phyloP scores from a whole-genome alignment of 1,140 invertebrate species.

The Bombus pascuorum region DNA sequence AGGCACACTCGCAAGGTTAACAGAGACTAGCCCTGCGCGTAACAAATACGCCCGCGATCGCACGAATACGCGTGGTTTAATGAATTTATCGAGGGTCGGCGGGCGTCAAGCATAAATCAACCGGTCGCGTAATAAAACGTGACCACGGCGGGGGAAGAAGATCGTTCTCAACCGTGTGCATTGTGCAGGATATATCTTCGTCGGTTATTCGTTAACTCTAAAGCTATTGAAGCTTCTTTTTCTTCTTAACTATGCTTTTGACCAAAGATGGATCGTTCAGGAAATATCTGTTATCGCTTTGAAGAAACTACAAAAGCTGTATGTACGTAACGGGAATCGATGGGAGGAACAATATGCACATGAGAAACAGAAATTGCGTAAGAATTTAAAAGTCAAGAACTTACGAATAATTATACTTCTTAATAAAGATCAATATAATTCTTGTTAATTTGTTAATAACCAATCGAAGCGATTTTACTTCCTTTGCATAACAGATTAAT shows the following conservation, averaged over 20 bases:
- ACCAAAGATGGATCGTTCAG: too few relatives aligned
- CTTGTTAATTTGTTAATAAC: too few relatives aligned
- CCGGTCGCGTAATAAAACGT: neutral
- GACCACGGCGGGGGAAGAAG: neutral
- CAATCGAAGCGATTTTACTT: too few relatives aligned
- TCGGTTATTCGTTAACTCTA: neutral
- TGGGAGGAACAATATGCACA: too few relatives aligned
- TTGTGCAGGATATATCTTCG: neutral
- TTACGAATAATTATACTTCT: neutral
- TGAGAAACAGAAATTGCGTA: too few relatives aligned
- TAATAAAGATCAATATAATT: neutral
- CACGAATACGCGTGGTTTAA: slow-evolving; percentile 63
- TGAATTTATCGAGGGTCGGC: slow-evolving; percentile 62
- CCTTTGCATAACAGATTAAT: too few relatives aligned
- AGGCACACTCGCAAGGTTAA: slow-evolving; percentile 9
- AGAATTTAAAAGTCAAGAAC: neutral
- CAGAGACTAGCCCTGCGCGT: neutral
- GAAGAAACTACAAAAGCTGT: too few relatives aligned
- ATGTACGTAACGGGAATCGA: too few relatives aligned
- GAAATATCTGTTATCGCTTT: too few relatives aligned
- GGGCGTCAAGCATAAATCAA: slow-evolving; percentile 23
- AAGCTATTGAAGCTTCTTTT: neutral
- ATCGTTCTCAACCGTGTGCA: neutral
- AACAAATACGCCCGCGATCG: slow-evolving; percentile 50
- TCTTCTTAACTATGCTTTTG: neutral